Evolutionary conservation across 2,888 invertebrate species (phyloP), one percentile per base, ranked within the genome.

Genomic region (Hirtodrosophila cameraria): DNA sequence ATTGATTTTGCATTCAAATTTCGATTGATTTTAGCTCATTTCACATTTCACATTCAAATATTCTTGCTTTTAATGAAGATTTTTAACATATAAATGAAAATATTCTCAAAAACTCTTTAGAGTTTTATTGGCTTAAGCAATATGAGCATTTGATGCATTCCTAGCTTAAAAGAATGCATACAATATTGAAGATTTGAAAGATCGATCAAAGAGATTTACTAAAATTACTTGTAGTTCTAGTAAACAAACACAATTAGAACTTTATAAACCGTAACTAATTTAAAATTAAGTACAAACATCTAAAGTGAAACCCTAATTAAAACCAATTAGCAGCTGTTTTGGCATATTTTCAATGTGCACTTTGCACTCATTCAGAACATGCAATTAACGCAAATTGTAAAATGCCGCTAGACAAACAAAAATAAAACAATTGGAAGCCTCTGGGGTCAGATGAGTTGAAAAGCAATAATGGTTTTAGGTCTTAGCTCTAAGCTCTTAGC

Each of bases 271-370:
- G 23, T 23, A 3, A 12, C 45, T 30, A 35, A 39, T 36, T 16
- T 23, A 2, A 33, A 58, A 64, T 58, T 54, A 58, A 54, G 49
- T 35, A 71, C 57, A 71, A 28, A 12, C 23, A 18, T 7, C 27
- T 15, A 12, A 43, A 31, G 28, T 28, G 30, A 38, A 38, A 49
- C 25, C 35, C 45, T 45, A 75, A 87, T 83, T 83, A 61, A 87
- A 67, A 48, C 28, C 83, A 87, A 86, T 87, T 82, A 82, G 42
- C 65, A 69, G 58, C 60, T 43, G 30, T 20, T 60, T 49, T 48
- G 52, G 49, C 65, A 61, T 49, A 57, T 55, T 57, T 80, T 54
- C 68, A 43, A 35, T 39, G 48, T 71, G 87, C 86, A 75, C 85
- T 86, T 57, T 72, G 68, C 59, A 75, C 79, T 85, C 55, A 53